Conservation (phyloP, 2,888 invertebrate species). For the Aspidiotus destructor region DNA sequence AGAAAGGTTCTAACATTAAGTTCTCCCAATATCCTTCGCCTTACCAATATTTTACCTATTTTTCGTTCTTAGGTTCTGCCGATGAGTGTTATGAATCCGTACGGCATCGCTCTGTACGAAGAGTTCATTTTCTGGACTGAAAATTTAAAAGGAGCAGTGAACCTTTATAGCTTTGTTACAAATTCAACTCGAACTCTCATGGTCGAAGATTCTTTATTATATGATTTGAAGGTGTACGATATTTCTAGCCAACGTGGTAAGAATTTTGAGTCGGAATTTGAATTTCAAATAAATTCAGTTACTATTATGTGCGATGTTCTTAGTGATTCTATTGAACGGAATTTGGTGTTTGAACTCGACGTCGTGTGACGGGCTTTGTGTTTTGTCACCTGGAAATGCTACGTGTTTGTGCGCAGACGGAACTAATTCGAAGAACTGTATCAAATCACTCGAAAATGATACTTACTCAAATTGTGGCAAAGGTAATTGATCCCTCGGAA, state of each 20-base stretch:
- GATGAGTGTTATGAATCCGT: constrained; percentile 48
- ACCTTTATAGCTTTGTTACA: constrained; percentile 45
- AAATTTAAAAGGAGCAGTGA: constrained; percentile 53
- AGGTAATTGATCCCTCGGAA: constrained; percentile 7
- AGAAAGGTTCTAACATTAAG: constrained; percentile 40
- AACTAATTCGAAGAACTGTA: constrained; percentile 27
- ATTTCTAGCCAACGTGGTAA: constrained; percentile 39
- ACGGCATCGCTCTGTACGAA: constrained; percentile 56
- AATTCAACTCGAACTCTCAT: constrained; percentile 46
- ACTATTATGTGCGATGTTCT: neutral
- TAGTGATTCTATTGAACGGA: constrained; percentile 1
- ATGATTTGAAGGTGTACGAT: constrained; percentile 59
- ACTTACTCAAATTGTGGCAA: constrained; percentile 5
- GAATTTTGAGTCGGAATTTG: neutral
- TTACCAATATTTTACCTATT: neutral
- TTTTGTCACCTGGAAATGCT: constrained; percentile 51
- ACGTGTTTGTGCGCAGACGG: constrained; percentile 56
- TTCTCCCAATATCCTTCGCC: neutral
- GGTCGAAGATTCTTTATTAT: constrained; percentile 54
- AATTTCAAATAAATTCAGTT: neutral
- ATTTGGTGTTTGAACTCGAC: constrained; percentile 32
- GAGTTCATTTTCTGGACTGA: constrained; percentile 61
- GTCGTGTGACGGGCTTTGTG: constrained; percentile 60
- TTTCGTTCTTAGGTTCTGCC: constrained; percentile 36
- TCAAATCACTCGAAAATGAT: constrained; percentile 9